A percentile compares a stretch with the other conserved stretches of the same genome.
These are phyloP conservation scores for Perizoma flavofasciatum DNA, from an alignment of 2,888 invertebrate species.

Conservation along the genomic window DNA sequence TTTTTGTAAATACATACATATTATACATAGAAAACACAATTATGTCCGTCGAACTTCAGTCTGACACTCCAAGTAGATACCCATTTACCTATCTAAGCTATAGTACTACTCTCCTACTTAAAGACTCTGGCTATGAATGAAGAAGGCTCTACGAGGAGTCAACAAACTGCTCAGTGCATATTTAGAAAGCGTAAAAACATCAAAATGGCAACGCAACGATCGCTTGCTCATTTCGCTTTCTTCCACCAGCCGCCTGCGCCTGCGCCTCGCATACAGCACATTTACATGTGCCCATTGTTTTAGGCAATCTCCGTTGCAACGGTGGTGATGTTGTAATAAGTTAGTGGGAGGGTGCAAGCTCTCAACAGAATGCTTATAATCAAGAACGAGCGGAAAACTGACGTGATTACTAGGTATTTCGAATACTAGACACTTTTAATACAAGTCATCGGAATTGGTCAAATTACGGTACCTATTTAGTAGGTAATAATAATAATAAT, in stretches of 20 bases:
- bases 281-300: slow-evolving; percentile 66
- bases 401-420: slow-evolving; percentile 19
- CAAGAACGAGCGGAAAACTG: slow-evolving; percentile 15
- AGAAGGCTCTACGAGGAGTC: slow-evolving; percentile 22
- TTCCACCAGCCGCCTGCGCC: slow-evolving; percentile 38
- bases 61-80: no score
- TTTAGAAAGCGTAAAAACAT: slow-evolving; percentile 79
- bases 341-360: slow-evolving; percentile 7
- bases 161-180: slow-evolving; percentile 51
- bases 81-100: no score
- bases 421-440: no score
- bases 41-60: no score
- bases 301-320: slow-evolving; percentile 20
- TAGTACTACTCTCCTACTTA: no score
- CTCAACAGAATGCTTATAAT: slow-evolving; percentile 5
- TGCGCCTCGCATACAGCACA: slow-evolving; percentile 39
- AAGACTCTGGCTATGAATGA: not conserved
- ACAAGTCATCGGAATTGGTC: no score
- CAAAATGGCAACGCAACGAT: slow-evolving; percentile 64
- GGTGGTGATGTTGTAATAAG: slow-evolving; percentile 16
- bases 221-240: slow-evolving; percentile 73
- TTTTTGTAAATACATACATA: no score
- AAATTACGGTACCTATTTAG: no score
- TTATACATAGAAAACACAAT: no score
- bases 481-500: no score